phyloP scores from a whole-genome alignment of 2,888 invertebrate genomes.

The Hetaerina titia region DNA sequence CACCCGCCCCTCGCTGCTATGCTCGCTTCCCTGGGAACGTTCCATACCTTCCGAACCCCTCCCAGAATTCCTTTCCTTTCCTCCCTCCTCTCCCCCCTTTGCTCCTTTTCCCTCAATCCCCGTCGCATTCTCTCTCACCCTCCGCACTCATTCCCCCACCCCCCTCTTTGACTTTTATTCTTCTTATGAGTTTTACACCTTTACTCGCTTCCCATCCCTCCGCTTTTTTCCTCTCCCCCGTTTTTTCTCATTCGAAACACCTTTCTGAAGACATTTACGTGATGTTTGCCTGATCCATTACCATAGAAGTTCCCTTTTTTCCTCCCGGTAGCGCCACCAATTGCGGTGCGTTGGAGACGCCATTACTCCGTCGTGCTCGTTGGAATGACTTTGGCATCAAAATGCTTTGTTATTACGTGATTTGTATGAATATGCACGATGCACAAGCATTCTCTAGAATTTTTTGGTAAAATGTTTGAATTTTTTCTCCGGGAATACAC shows the following conservation, averaged over 20 bases:
- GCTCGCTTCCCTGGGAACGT: not conserved
- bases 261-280: slow-evolving; percentile 3
- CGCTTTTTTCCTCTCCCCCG: not conserved
- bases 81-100: not conserved
- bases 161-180: not conserved
- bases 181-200: slow-evolving; percentile 31
- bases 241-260: not conserved
- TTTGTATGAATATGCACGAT: not conserved
- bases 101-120: not conserved
- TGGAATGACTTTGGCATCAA: not conserved
- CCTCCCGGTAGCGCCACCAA: not conserved
- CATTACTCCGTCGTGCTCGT: not conserved
- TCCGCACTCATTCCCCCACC: not conserved
- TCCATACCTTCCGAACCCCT: not conserved
- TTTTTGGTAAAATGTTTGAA: too few species aligned
- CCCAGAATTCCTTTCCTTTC: not conserved
- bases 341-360: not conserved
- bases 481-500: too few species aligned
- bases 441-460: not conserved
- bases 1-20: not conserved
- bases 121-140: not conserved
- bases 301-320: not conserved
- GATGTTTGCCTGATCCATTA: slow-evolving; percentile 27
- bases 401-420: not conserved
- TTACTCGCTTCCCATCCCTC: not conserved